phyloP scores from a whole-genome alignment of 2,113 vertebrate genomes.

The Sphyrna mokarran region DNA sequence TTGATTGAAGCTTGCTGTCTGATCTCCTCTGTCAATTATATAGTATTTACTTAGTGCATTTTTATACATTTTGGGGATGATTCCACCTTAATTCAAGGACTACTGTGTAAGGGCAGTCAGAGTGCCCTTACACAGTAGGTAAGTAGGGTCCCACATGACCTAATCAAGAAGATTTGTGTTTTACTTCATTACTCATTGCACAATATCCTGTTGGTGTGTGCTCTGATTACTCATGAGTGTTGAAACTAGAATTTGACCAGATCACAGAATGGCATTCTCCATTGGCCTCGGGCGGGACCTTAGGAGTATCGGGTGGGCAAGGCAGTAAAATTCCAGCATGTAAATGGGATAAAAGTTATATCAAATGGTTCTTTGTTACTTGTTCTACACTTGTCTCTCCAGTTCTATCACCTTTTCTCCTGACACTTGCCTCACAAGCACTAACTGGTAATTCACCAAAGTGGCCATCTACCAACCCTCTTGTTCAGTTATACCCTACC shows the following conservation, averaged over 20 bases:
- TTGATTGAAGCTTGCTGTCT: no score
- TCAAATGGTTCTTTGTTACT: background rate
- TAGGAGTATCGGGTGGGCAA: no score
- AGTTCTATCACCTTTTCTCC: background rate
- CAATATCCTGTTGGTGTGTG: background rate
- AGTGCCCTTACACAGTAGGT: no score
- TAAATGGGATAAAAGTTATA: background rate
- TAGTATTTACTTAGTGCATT: background rate
- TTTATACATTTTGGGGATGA: background rate
- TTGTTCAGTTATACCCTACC: background rate
- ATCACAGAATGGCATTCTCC: no score
- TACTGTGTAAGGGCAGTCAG: background rate
- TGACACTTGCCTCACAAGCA: background rate
- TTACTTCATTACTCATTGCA: background rate
- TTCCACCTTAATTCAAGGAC: background rate
- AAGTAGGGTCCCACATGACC: no score
- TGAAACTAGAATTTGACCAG: no score
- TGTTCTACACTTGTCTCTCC: background rate
- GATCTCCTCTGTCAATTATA: no score
- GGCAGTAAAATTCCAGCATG: no score
- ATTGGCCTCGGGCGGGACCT: no score
- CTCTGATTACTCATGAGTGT: background rate
- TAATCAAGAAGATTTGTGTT: background rate
- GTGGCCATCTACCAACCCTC: no score
- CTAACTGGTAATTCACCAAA: background rate